phyloP scores from a whole-genome alignment of 1,140 invertebrate species.

The Diorhabda sublineata region DNA sequence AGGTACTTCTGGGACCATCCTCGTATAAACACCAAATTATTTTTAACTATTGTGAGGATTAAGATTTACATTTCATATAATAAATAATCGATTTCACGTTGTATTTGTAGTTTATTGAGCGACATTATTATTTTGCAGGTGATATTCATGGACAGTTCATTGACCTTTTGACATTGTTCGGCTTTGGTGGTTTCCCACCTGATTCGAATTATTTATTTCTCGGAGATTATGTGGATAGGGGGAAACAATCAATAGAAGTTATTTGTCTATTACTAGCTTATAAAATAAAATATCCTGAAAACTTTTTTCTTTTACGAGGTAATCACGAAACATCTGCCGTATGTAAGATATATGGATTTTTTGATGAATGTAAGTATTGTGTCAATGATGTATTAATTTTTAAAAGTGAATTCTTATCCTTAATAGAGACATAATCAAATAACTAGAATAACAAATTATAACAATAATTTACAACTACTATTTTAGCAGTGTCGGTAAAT shows the following conservation, averaged over 20 bases:
- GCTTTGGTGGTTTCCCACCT: conserved; percentile 95
- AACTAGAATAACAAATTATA: no score
- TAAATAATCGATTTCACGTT: no score
- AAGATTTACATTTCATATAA: no score
- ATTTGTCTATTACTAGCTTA: conserved; percentile 85
- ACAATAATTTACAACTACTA: no score
- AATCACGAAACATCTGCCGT: conserved; percentile 82
- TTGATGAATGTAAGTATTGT: conserved; percentile 65
- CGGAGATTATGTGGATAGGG: conserved; percentile 88
- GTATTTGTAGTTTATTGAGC: neutral
- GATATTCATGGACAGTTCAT: conserved; percentile 94
- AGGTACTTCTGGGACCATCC: no score
- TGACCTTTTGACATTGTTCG: conserved; percentile 88
- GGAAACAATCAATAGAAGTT: conserved; percentile 80
- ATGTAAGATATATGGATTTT: conserved; percentile 81
- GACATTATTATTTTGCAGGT: conserved; percentile 46
- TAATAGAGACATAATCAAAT: no score
- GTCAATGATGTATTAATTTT: no score
- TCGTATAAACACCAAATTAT: no score
- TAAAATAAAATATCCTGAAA: conserved; percentile 93
- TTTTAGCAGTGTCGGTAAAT: no score
- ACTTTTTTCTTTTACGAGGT: conserved; percentile 83
- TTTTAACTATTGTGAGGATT: no score
- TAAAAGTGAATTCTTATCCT: no score
- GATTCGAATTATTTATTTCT: conserved; percentile 94